Base-by-base conservation (phyloP, 2,797 vertebrate genomes). In the Nyctibius grandis region DNA sequence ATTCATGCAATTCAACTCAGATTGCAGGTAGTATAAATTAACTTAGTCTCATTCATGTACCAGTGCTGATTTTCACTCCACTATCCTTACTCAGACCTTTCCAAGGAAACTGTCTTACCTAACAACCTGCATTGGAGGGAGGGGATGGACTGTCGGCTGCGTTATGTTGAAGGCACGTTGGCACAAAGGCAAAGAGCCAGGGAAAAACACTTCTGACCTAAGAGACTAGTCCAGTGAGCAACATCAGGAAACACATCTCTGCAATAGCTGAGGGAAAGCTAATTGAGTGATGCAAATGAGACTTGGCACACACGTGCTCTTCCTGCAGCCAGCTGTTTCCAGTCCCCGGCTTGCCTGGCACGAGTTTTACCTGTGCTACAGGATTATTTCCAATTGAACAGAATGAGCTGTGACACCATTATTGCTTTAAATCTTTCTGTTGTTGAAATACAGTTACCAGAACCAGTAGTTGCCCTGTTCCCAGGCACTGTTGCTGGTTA, bases 271-370 rank as follows among this genome's bases (percentile, higher is more conserved):
- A 42, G 78, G 88, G 84, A 89, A 86, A 92, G 78, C 65, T 94
- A 88, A 79, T 69, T 76, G 85, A 94, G 57, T 88, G 95, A 94
- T 86, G 91, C 84, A 93, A 91, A 95, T 96, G 87, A 75, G 84
- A 47, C 42, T 93, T 97, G 97, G 94, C 96, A 88, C 29, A 74
- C 56, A 5, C 9, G 47, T 82, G 67, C 67, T 61, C 42, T 75
- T 92, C 89, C 63, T 88, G 59, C 68, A 92, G 89, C 88, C 94
- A 93, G 91, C 92, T 95, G 91, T 85, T 96, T 75, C 86, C 74
- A 93, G 90, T 75, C 86, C 85, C 47, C 2, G 6, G 53, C 28
- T 85, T 11, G 57, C 63, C 82, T 73, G 94, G 85, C 72, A 60
- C 22, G 73, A 80, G 57, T 73, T 92, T 77, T 93, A 93, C 92